Evolutionary conservation across 1,140 invertebrate genomes (phyloP).

Genomic region (Drosophila littoralis): DNA sequence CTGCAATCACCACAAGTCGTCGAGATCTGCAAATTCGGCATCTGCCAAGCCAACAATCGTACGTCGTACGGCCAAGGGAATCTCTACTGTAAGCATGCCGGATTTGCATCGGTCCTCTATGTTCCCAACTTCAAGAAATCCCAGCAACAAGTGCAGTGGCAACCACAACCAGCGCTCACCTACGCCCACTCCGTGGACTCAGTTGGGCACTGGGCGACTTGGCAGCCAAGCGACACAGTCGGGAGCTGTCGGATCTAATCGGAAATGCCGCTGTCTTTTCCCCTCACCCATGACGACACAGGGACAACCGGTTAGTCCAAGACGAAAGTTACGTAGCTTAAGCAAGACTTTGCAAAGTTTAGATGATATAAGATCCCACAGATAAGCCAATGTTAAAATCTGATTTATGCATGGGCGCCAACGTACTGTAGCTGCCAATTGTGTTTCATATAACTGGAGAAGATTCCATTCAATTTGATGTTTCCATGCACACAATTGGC

Average conservation of each 20-base stretch:
- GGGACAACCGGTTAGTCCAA: neutral
- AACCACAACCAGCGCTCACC: neutral
- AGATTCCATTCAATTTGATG: neutral
- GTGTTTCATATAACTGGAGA: neutral
- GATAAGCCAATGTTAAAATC: constrained; percentile 8
- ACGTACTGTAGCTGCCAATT: constrained; percentile 21
- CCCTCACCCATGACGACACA: neutral
- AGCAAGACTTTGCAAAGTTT: neutral
- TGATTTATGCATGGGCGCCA: neutral
- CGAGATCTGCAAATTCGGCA: neutral
- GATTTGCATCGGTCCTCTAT: constrained; percentile 21
- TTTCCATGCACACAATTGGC: constrained; percentile 23
- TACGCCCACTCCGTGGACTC: neutral
- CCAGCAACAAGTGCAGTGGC: neutral
- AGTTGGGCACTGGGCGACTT: neutral
- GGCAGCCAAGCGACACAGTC: neutral
- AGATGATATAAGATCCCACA: constrained; percentile 4
- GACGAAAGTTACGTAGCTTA: neutral
- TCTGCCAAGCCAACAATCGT: neutral
- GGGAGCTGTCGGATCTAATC: neutral
- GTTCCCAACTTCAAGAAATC: neutral
- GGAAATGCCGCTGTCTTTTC: constrained; percentile 3
- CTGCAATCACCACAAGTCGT: neutral
- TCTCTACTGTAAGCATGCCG: constrained; percentile 50
- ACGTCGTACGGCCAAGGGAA: neutral